These are phyloP conservation scores for Coecobrya sp. DNA, from an alignment of 2,888 invertebrate species.

Conservation along the genomic window DNA sequence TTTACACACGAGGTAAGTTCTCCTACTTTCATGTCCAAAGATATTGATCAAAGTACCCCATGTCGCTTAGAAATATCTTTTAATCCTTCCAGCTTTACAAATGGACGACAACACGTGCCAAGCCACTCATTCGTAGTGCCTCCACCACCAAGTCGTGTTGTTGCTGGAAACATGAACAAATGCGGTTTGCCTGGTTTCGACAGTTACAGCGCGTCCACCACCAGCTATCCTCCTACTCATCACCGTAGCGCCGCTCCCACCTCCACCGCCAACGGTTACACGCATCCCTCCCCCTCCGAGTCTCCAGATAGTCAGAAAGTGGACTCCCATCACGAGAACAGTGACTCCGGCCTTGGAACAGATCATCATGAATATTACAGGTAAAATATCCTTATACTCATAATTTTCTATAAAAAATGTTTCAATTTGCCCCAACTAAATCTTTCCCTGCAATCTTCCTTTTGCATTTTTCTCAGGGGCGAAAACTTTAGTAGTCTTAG, in stretches of 20 bases:
- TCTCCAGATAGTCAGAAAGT: constrained; percentile 85
- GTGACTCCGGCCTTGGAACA: constrained; percentile 93
- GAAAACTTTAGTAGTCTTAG: constrained; percentile 84
- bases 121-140: constrained; percentile 81
- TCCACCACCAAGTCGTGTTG: constrained; percentile 82
- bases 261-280: constrained; percentile 77
- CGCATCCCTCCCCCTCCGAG: constrained; percentile 85
- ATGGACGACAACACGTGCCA: constrained; percentile 81
- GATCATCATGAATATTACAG: constrained; percentile 91
- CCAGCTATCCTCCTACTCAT: neutral
- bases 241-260: constrained; percentile 32
- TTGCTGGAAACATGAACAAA: constrained; percentile 82
- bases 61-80: neutral
- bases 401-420: too few species aligned
- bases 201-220: constrained; percentile 62
- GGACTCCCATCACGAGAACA: constrained; percentile 90
- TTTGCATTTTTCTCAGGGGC: constrained; percentile 65
- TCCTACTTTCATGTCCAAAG: too few species aligned
- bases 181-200: constrained; percentile 82
- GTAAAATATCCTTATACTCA: constrained; percentile 68
- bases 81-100: constrained; percentile 80
- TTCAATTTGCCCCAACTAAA: neutral
- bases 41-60: too few species aligned
- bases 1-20: constrained; percentile 80
- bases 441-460: neutral